Percentiles rank a stretch among this genome's conserved stretches.
These are phyloP conservation scores for Riptortus pedestris DNA, from an alignment of 1,140 invertebrate species.

Conservation along the genomic window DNA sequence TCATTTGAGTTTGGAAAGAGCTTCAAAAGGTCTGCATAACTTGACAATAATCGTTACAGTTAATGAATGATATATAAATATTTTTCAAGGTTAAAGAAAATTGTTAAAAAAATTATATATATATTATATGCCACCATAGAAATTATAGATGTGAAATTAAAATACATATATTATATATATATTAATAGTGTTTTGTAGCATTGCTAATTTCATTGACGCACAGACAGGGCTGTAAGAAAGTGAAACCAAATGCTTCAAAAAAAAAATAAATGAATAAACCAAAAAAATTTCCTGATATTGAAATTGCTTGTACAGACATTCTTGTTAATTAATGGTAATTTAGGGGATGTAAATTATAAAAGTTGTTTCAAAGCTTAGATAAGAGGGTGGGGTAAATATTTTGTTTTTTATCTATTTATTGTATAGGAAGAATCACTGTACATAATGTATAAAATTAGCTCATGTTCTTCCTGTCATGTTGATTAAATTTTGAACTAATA, in stretches of 20 bases:
- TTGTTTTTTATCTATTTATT: slow-evolving; percentile 5
- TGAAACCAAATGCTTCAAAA: background rate
- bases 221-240: background rate
- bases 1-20: no score
- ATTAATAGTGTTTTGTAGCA: background rate
- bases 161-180: no score
- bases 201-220: slow-evolving; percentile 7
- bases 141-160: slow-evolving; percentile 12
- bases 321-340: background rate
- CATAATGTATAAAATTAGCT: slow-evolving; percentile 21
- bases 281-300: background rate
- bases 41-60: slow-evolving; percentile 8
- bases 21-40: slow-evolving; percentile 5
- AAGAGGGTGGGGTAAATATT: background rate
- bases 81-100: background rate
- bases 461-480: slow-evolving; percentile 25
- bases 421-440: slow-evolving; percentile 21
- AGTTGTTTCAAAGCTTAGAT: background rate
- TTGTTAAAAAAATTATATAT: background rate
- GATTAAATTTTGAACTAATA: slow-evolving; percentile 20
- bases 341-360: slow-evolving; percentile 5
- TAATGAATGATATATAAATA: background rate
- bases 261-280: background rate
- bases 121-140: background rate
- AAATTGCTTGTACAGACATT: slow-evolving; percentile 13